Conservation (phyloP, 2,113 vertebrate genomes). For the Athene cunicularia region DNA sequence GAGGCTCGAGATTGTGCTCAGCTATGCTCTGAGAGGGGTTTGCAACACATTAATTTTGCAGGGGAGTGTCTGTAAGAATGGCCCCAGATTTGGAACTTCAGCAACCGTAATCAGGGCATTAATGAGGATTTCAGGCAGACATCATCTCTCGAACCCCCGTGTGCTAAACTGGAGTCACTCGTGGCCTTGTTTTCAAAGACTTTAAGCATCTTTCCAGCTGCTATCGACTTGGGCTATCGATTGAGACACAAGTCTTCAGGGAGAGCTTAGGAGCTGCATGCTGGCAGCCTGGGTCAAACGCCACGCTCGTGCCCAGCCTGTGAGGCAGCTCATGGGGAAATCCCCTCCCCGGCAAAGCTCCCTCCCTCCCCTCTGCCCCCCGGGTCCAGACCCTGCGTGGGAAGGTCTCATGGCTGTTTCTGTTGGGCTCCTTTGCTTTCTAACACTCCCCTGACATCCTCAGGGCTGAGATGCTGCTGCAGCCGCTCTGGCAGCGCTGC, state of each 20-base stretch:
- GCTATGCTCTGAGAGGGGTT: not conserved
- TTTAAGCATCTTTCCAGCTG: not conserved
- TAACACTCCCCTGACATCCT: too few relatives aligned
- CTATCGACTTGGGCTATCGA: not conserved
- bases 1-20: not conserved
- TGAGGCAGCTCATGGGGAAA: not conserved
- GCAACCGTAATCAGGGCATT: not conserved
- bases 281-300: fast-evolving
- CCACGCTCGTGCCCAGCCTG: not conserved
- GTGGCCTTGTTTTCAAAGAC: not conserved
- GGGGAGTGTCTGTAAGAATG: fast-evolving
- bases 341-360: not conserved
- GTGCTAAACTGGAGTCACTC: not conserved
- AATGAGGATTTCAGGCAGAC: not conserved
- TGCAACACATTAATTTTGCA: fast-evolving
- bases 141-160: not conserved
- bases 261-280: not conserved
- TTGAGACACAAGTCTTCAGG: not conserved
- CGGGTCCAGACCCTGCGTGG: fast-evolving
- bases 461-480: not conserved
- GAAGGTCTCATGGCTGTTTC: not conserved
- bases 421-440: not conserved
- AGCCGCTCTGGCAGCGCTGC: not conserved
- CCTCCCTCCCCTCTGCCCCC: not conserved
- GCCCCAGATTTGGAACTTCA: fast-evolving